A percentile compares a stretch with the other conserved stretches of the same genome.
Conservation (phyloP, 1,140 invertebrate genomes). For the Mesaphorura yosii region DNA sequence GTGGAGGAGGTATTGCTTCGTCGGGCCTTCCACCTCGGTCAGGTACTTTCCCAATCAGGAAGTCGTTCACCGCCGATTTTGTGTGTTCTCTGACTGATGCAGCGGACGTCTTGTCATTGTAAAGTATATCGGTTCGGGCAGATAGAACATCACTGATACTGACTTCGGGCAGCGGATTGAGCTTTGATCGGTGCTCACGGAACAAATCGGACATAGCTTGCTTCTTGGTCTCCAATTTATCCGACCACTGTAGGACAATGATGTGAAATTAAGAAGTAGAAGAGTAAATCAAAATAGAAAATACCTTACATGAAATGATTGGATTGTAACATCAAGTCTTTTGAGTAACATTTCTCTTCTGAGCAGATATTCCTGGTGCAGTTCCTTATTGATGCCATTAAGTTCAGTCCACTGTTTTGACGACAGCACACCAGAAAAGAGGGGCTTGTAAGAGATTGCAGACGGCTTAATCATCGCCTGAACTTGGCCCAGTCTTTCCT, state of each 20-base stretch:
- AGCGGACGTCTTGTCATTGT: constrained; percentile 77
- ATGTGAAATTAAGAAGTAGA: background rate
- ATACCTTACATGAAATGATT: constrained; percentile 64
- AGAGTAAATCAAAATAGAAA: constrained; percentile 20
- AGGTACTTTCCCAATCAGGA: constrained; percentile 72
- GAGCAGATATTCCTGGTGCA: constrained; percentile 57
- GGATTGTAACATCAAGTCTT: constrained; percentile 82
- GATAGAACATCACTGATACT: constrained; percentile 62
- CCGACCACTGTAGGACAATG: constrained; percentile 61
- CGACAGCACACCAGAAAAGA: constrained; percentile 60
- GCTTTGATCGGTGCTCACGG: constrained; percentile 48
- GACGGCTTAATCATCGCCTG: background rate
- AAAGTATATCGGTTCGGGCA: constrained; percentile 64
- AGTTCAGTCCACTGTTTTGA: constrained; percentile 69
- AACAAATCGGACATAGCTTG: constrained; percentile 59
- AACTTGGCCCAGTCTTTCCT: constrained; percentile 43
- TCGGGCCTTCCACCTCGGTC: constrained; percentile 79
- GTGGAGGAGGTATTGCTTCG: constrained; percentile 79
- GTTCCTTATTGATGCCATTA: constrained; percentile 54
- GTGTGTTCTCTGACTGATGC: constrained; percentile 66
- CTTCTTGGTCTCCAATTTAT: constrained; percentile 55
- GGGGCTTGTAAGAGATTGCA: constrained; percentile 52
- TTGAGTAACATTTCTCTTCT: constrained; percentile 78
- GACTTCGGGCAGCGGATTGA: constrained; percentile 52
- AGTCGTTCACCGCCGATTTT: constrained; percentile 65